A percentile compares a stretch with the other conserved stretches of the same genome.
Evolutionary conservation across 2,888 invertebrate genomes (phyloP).

Genomic region (Scaptomyza parva): DNA sequence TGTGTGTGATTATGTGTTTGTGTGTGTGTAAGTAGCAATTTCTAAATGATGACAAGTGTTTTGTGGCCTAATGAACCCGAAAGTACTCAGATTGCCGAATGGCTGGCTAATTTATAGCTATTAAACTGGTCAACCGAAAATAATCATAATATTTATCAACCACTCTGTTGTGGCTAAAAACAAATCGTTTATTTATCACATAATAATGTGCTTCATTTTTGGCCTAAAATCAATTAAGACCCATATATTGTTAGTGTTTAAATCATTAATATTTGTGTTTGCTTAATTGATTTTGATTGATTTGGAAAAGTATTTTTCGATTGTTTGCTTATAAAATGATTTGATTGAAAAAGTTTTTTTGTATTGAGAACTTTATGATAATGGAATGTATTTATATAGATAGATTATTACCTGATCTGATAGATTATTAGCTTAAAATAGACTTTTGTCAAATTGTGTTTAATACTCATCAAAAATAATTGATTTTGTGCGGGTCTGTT

Average conservation of each 20-base stretch:
- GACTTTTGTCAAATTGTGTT: too few relatives aligned
- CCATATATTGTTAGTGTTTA: too few relatives aligned
- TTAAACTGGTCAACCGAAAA: conserved; percentile 21
- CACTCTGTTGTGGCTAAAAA: not conserved
- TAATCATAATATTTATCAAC: conserved; percentile 7
- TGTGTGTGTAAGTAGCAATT: not conserved
- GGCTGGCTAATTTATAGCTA: conserved; percentile 42
- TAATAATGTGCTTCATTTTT: conserved; percentile 1
- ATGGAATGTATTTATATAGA: too few relatives aligned
- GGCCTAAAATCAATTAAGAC: not conserved
- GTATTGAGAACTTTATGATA: too few relatives aligned
- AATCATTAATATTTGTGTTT: not conserved
- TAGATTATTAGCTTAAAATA: too few relatives aligned
- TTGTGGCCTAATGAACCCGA: conserved; percentile 52
- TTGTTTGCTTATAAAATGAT: too few relatives aligned
- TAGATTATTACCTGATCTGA: too few relatives aligned
- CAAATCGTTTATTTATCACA: conserved; percentile 32
- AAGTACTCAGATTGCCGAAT: conserved; percentile 39
- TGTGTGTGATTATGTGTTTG: not conserved
- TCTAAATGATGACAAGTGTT: conserved; percentile 69
- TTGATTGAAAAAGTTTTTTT: too few relatives aligned
- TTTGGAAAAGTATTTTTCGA: not conserved
- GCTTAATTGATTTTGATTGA: not conserved
- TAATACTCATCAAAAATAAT: too few relatives aligned
- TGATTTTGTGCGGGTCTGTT: too few relatives aligned